Conservation (phyloP, 2,888 invertebrate species). For the Caenorhabditis drosophilae region DNA sequence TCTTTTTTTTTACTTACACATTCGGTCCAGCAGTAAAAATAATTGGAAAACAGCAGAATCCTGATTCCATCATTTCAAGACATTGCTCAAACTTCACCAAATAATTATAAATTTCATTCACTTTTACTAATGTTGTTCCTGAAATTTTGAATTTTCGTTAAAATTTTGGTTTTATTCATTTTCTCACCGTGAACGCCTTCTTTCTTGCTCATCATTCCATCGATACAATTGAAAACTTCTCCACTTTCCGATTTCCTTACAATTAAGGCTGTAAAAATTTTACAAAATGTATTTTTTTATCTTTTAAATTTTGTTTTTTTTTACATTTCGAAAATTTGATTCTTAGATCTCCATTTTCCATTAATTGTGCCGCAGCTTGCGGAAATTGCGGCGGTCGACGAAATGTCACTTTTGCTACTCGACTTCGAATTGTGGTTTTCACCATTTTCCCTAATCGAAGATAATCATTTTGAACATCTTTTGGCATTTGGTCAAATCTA, state of each 20-base stretch:
- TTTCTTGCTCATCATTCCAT: conserved; percentile 7
- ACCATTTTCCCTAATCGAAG: conserved; percentile 19
- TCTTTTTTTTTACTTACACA: conserved; percentile 6
- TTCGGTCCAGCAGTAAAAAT: conserved; percentile 20
- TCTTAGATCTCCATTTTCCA: conserved; percentile 46
- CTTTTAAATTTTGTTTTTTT: not conserved
- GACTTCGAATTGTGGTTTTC: conserved; percentile 6
- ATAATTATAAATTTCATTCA: conserved; percentile 24
- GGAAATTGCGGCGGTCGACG: conserved; percentile 36
- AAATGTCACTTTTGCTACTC: conserved; percentile 24
- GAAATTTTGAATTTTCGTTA: conserved; percentile 9
- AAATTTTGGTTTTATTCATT: not conserved
- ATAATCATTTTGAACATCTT: conserved; percentile 26
- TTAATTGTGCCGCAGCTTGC: conserved; percentile 27
- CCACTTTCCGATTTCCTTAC: conserved; percentile 27
- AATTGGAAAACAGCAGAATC: conserved; percentile 16
- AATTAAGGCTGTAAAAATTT: conserved; percentile 21
- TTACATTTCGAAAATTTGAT: conserved; percentile 18
- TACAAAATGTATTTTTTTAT: not conserved
- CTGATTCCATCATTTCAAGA: conserved; percentile 4
- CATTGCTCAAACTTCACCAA: conserved; percentile 18
- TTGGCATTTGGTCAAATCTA: conserved; percentile 17
- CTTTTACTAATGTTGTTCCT: conserved; percentile 10
- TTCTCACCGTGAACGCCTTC: conserved; percentile 17
- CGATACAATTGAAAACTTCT: conserved; percentile 16